Evolutionary conservation across 2,888 invertebrate genomes (phyloP).

Genomic region (Catocala nupta): DNA sequence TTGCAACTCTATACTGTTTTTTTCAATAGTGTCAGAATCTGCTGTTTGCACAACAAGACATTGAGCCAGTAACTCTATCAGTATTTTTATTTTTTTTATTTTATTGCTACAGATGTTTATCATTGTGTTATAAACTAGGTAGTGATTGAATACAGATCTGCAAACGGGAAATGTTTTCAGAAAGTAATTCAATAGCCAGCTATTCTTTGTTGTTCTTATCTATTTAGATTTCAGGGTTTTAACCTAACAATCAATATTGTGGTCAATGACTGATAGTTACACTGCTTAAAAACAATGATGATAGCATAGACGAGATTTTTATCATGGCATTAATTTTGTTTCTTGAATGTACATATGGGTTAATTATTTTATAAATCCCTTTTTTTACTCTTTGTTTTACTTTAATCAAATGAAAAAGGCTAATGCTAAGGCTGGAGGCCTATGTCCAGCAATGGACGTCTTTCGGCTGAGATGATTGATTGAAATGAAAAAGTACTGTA

Average conservation of each 20-base stretch:
- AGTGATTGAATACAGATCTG: background rate
- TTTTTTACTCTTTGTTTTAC: too few relatives aligned
- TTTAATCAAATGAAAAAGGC: too few relatives aligned
- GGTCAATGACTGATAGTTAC: constrained; percentile 1
- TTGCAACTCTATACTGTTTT: constrained; percentile 60
- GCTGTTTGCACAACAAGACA: constrained; percentile 62
- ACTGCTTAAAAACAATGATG: background rate
- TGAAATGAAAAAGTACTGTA: constrained; percentile 6
- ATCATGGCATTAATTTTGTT: too few relatives aligned
- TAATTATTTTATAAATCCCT: too few relatives aligned
- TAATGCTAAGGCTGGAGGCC: too few relatives aligned
- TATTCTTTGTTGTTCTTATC: constrained; percentile 14
- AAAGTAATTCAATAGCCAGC: constrained; percentile 21
- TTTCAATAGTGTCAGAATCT: constrained; percentile 49
- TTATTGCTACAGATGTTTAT: background rate
- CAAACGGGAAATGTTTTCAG: constrained; percentile 30
- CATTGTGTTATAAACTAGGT: too few relatives aligned
- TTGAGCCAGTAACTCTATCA: constrained; percentile 37
- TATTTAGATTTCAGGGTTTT: constrained; percentile 14
- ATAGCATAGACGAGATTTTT: too few relatives aligned
- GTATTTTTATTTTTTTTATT: background rate
- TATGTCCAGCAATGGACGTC: too few relatives aligned
- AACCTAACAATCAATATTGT: background rate
- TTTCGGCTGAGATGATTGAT: too few relatives aligned
- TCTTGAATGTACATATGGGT: too few relatives aligned